phyloP scores from a whole-genome alignment of 2,888 invertebrate species.

The Synanthedon myopaeformis region DNA sequence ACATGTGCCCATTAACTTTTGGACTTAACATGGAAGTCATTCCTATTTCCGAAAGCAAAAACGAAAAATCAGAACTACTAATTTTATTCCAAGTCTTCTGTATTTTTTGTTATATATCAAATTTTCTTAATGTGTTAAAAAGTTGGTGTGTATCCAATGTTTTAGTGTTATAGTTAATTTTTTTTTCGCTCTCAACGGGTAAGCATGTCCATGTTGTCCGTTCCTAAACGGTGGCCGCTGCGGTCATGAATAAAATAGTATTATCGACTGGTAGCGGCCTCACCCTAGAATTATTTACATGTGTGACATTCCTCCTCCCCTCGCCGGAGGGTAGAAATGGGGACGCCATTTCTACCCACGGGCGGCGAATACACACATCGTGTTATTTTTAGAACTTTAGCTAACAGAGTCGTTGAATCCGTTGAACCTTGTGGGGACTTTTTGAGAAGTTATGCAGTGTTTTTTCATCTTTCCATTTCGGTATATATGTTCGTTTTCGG shows the following conservation, averaged over 20 bases:
- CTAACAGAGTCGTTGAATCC: constrained; percentile 2
- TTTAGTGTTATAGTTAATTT: too few relatives aligned
- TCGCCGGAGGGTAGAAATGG: background rate
- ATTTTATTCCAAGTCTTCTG: too few relatives aligned
- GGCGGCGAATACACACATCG: constrained; percentile 10
- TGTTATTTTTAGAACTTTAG: constrained; percentile 36
- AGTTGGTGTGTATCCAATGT: too few relatives aligned
- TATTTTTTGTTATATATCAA: too few relatives aligned
- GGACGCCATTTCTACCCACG: background rate
- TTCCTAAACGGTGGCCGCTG: constrained; percentile 43
- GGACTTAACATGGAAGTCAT: constrained; percentile 23
- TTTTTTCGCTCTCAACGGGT: background rate
- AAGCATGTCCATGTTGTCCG: constrained; percentile 30
- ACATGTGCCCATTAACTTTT: constrained; percentile 26
- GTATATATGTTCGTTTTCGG: too few relatives aligned
- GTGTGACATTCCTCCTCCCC: constrained; percentile 24
- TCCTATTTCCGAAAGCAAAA: too few relatives aligned
- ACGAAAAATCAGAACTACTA: too few relatives aligned
- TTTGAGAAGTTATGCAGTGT: background rate
- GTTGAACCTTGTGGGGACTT: background rate
- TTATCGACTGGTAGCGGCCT: constrained; percentile 56
- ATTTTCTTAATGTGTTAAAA: too few relatives aligned
- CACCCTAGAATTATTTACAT: constrained; percentile 58
- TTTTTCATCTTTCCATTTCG: too few relatives aligned
- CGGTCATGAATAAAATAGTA: constrained; percentile 63